phyloP scores from a whole-genome alignment of 2,888 invertebrate species.

The Scrobipalpa costella region DNA sequence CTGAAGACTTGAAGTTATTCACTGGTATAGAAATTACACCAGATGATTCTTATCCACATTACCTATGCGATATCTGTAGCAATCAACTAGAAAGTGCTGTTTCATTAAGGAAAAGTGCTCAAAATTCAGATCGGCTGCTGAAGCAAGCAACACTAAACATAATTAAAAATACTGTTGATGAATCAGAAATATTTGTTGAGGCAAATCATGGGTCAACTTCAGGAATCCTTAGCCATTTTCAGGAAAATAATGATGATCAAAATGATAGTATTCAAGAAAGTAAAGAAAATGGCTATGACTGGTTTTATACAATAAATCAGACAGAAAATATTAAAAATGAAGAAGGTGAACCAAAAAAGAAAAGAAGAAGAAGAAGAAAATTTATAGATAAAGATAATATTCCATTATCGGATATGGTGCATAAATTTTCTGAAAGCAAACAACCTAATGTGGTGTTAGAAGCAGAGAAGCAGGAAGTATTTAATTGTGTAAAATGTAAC shows the following conservation, averaged over 20 bases:
- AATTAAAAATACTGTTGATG: not conserved
- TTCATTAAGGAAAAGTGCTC: constrained; percentile 64
- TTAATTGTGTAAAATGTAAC: constrained; percentile 57
- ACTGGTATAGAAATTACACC: constrained; percentile 52
- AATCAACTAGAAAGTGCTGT: constrained; percentile 61
- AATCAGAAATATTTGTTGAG: not conserved
- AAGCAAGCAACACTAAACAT: constrained; percentile 8
- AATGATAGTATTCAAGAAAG: not conserved
- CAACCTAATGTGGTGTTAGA: constrained; percentile 30
- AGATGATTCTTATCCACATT: constrained; percentile 62
- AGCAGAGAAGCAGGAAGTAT: constrained; percentile 21
- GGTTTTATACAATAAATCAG: not conserved
- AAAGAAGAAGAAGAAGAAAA: constrained; percentile 11
- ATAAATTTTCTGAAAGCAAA: constrained; percentile 36
- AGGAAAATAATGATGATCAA: constrained; percentile 41
- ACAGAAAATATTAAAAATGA: constrained; percentile 45
- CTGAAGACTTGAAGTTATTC: constrained; percentile 50
- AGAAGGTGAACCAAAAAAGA: constrained; percentile 29
- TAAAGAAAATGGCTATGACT: not conserved
- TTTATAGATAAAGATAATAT: not conserved
- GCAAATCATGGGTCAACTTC: constrained; percentile 37
- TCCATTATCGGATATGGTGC: constrained; percentile 21
- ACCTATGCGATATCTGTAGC: constrained; percentile 59
- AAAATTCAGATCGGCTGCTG: constrained; percentile 41
- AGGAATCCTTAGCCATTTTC: constrained; percentile 62